Conservation (phyloP, 2,113 vertebrate species). For the Paedocypris sp. region DNA sequence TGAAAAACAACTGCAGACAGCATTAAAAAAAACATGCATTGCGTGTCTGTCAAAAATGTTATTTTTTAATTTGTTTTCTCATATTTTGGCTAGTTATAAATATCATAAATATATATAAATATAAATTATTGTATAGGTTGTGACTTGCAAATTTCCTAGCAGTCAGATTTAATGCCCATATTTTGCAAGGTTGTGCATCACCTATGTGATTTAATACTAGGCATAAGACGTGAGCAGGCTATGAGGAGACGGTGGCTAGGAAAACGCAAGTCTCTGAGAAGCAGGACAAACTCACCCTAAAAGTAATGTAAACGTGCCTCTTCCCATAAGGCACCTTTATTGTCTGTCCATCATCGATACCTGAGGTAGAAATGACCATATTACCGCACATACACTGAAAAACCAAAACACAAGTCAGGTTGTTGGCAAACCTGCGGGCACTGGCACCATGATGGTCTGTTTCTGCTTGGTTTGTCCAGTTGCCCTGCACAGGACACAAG, state of each 20-base stretch:
- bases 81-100: too few species aligned
- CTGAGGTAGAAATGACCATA: slow-evolving; percentile 45
- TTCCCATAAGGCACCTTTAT: slow-evolving; percentile 90
- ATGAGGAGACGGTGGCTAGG: too few species aligned
- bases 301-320: slow-evolving; percentile 88
- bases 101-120: not conserved
- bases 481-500: slow-evolving; percentile 74
- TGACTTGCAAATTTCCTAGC: too few species aligned
- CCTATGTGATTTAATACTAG: too few species aligned
- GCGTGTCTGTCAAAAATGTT: too few species aligned
- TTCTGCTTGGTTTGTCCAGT: slow-evolving; percentile 84
- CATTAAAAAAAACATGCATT: too few species aligned
- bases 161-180: too few species aligned
- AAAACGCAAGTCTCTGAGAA: too few species aligned
- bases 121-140: not conserved
- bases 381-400: not conserved
- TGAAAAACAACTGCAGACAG: too few species aligned
- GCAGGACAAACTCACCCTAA: slow-evolving; percentile 72
- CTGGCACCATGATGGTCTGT: slow-evolving; percentile 80
- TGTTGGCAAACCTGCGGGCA: slow-evolving; percentile 98
- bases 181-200: too few species aligned
- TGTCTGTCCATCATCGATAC: slow-evolving; percentile 90
- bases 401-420: slow-evolving; percentile 34
- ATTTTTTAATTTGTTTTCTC: too few species aligned
- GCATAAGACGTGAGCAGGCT: too few species aligned